Base-by-base conservation (phyloP, 2,888 invertebrate genomes). In the Pyrgus malvae region DNA sequence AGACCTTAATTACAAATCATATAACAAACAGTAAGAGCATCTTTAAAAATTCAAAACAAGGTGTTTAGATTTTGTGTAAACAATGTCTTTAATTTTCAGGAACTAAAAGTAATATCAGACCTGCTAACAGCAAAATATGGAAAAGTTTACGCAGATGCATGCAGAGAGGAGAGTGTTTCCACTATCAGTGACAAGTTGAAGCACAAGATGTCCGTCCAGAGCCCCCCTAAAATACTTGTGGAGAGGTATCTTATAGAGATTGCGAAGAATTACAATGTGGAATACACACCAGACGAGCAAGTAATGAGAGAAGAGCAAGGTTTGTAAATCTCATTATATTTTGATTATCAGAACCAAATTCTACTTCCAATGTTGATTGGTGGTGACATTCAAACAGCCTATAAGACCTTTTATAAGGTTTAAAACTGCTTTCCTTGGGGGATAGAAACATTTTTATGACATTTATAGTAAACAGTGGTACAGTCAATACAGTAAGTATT, bases 201-300 rank as follows among this genome's bases (percentile, higher is more conserved):
- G 82, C 97, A 97, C 72, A 99, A 99, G 87, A 90, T 99, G 83
- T 95, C 96, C 17, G 94, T 98, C 6, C 97, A 98, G 67, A 97
- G 98, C 25, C 99, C 99, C 2, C 97, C 99, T 0, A 99, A 98
- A 78, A 89, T 98, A 50, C 91, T 99, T 12, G 96, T 99, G 5
- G 99, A 99, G 78, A 96, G 96, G 75, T 97, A 92, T 69, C 87
- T 99, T 66, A 95, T 98, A 69, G 99, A 99, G 89, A 99, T 99
- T 67, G 98, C 99, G 0, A 98, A 96, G 80, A 97, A 96, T 70
- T 99, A 97, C 76, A 96, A 98, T 81, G 95, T 99, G 44, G 94
- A 95, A 44, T 99, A 99, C 81, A 96, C 96, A 62, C 98, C 99
- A 0, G 99, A 99, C 91, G 96, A 97, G 62, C 95, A 96, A 83